phyloP scores from a whole-genome alignment of 2,888 invertebrate genomes.

The Pandemis corylana region DNA sequence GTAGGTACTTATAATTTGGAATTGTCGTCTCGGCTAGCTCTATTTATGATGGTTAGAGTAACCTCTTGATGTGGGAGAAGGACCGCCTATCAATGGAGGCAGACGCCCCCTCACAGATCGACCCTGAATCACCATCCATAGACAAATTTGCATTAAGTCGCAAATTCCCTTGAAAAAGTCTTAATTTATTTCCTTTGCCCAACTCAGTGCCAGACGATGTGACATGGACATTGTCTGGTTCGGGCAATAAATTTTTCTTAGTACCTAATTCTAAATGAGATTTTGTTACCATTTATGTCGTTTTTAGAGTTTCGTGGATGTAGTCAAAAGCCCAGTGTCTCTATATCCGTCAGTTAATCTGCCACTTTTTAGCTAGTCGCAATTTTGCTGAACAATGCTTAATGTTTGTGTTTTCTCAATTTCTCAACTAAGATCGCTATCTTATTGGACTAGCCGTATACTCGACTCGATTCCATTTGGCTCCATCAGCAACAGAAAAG shows the following conservation, averaged over 20 bases:
- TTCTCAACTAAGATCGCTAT: too few relatives aligned
- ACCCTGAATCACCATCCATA: slow-evolving; percentile 54
- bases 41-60: too few relatives aligned
- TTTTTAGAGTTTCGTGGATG: not conserved
- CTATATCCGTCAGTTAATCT: not conserved
- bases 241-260: not conserved
- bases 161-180: slow-evolving; percentile 18
- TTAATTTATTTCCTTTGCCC: slow-evolving; percentile 23
- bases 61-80: not conserved
- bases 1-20: not conserved
- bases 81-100: slow-evolving; percentile 25
- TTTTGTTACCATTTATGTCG: not conserved
- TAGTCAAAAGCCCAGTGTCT: not conserved
- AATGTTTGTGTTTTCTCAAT: too few relatives aligned
- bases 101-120: slow-evolving; percentile 62
- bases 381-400: not conserved
- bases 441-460: too few relatives aligned
- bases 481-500: too few relatives aligned
- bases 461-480: too few relatives aligned
- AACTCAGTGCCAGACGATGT: slow-evolving; percentile 14
- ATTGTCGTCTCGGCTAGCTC: not conserved
- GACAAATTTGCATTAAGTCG: slow-evolving; percentile 40
- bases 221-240: slow-evolving; percentile 13
- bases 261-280: not conserved
- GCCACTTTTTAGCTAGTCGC: not conserved